Evolutionary conservation across 2,113 vertebrate genomes (phyloP).

Genomic region (Ameiurus melas): DNA sequence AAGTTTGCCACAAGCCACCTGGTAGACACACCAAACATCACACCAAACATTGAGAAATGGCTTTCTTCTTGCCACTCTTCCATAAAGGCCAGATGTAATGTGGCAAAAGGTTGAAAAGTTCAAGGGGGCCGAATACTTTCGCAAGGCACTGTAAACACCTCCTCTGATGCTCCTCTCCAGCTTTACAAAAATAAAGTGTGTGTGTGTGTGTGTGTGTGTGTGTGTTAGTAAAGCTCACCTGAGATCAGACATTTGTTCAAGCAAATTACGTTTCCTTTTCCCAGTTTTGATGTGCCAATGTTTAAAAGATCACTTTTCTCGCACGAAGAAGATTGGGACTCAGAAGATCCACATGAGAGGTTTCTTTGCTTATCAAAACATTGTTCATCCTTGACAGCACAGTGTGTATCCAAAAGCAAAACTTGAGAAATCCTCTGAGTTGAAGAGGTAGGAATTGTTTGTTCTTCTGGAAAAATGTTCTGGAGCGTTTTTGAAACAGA

Average conservation of each 20-base stretch:
- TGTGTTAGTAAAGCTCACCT: not conserved
- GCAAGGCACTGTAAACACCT: too few relatives aligned
- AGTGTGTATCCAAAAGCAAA: not conserved
- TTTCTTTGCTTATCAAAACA: not conserved
- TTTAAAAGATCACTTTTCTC: not conserved
- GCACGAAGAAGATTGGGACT: not conserved
- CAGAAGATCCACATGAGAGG: not conserved
- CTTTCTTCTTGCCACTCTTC: too few relatives aligned
- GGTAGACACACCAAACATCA: too few relatives aligned
- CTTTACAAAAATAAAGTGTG: too few relatives aligned
- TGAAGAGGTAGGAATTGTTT: not conserved
- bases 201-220: constrained; percentile 1
- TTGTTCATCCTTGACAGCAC: not conserved
- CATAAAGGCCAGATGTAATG: too few relatives aligned
- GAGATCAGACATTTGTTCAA: not conserved
- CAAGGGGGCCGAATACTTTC: too few relatives aligned
- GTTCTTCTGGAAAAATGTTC: not conserved
- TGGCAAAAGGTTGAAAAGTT: too few relatives aligned
- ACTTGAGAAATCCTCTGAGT: not conserved
- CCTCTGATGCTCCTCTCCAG: not conserved
- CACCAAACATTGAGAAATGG: too few relatives aligned
- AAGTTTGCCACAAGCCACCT: too few relatives aligned
- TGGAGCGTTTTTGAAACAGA: not conserved
- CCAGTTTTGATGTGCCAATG: not conserved
- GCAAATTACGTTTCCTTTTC: not conserved